phyloP scores from a whole-genome alignment of 2,113 vertebrate species.

The Nycticebus coucang region DNA sequence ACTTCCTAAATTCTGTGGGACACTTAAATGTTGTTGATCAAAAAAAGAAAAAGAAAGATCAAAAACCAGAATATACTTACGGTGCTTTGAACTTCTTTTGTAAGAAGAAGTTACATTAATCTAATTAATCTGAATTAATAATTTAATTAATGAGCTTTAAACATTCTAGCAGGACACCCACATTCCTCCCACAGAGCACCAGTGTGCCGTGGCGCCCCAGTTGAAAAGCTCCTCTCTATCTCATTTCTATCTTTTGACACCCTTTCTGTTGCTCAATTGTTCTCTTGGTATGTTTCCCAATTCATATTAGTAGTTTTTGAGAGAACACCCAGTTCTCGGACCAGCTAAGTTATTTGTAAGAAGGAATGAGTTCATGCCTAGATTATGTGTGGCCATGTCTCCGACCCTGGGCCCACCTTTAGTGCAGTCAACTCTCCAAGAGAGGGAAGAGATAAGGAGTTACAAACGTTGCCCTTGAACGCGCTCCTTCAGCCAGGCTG shows the following conservation, averaged over 20 bases:
- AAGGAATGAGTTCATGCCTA: background rate
- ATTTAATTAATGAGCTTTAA: no score
- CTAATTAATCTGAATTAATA: no score
- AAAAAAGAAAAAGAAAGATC: no score
- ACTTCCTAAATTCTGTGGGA: no score
- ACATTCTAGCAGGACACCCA: no score
- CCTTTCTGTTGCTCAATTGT: background rate
- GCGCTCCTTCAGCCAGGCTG: accelerated
- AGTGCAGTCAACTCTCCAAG: background rate
- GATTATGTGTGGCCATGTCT: background rate
- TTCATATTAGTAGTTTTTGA: background rate
- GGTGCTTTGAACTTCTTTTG: no score
- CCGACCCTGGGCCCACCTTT: no score
- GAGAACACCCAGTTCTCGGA: background rate
- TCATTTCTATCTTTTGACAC: background rate
- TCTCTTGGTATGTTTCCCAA: background rate
- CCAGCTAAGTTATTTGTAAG: background rate
- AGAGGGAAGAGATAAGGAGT: background rate
- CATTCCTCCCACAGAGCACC: no score
- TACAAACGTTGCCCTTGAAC: background rate
- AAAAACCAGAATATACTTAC: no score
- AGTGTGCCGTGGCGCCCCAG: no score
- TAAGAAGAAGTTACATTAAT: no score
- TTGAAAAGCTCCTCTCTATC: background rate
- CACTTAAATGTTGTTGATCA: no score